Evolutionary conservation across 2,113 vertebrate genomes (phyloP).

Genomic region (Calidris pygmaea): DNA sequence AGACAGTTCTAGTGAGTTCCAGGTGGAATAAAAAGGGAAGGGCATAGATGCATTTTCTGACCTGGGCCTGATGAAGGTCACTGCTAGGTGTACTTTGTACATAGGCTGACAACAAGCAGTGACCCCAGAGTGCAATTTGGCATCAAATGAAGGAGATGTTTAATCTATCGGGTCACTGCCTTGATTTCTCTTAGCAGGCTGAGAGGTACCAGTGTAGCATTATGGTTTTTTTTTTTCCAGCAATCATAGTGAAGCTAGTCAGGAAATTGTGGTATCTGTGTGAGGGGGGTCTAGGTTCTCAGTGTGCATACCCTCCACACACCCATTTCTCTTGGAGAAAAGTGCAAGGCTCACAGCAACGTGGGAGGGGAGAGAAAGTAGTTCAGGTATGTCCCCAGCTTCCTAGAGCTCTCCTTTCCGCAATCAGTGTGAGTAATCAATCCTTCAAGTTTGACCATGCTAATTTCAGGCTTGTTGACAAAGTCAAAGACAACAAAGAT

Average conservation of each 20-base stretch:
- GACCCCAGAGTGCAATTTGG: too few relatives aligned
- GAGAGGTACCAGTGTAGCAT: neutral
- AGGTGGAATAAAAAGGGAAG: neutral
- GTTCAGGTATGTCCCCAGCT: neutral
- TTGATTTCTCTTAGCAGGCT: neutral
- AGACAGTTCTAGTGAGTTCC: neutral
- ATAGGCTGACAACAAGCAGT: neutral
- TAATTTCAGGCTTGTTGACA: neutral
- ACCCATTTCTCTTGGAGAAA: neutral
- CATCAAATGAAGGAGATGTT: neutral
- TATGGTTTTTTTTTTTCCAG: fast-evolving
- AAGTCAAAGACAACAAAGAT: neutral
- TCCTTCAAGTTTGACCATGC: neutral
- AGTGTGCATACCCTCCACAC: neutral
- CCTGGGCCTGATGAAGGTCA: neutral
- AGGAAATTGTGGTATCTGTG: neutral
- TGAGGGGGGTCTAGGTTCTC: neutral
- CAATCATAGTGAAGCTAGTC: neutral
- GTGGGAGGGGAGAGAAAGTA: neutral
- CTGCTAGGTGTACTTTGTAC: neutral
- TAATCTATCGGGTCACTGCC: neutral
- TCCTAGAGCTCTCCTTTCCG: neutral
- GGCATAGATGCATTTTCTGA: neutral
- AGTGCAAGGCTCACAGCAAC: neutral
- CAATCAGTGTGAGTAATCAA: too few relatives aligned